phyloP scores from a whole-genome alignment of 2,113 vertebrate genomes.

The Spea multiplicata region DNA sequence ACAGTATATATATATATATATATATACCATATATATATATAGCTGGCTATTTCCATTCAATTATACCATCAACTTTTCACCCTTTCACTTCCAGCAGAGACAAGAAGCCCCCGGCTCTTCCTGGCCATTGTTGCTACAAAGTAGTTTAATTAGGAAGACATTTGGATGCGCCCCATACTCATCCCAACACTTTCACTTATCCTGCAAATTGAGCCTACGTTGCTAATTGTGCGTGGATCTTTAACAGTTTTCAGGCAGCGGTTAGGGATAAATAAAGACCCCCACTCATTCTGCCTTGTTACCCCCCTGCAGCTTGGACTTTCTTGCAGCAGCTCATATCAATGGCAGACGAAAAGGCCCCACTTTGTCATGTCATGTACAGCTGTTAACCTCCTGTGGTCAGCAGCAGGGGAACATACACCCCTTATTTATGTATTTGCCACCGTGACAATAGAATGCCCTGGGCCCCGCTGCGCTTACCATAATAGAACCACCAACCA shows the following conservation, averaged over 20 bases:
- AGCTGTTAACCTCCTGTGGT: constrained; percentile 87
- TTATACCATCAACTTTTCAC: background rate
- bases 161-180: background rate
- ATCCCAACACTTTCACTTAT: constrained; percentile 1
- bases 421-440: constrained; percentile 89
- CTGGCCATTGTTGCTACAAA: background rate
- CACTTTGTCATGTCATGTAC: constrained; percentile 96
- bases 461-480: constrained; percentile 74
- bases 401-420: constrained; percentile 81
- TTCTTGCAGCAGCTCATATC: constrained; percentile 63
- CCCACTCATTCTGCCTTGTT: background rate
- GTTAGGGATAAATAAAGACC: constrained; percentile 15
- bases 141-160: background rate
- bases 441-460: constrained; percentile 73
- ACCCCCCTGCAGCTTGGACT: constrained; percentile 24
- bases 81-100: background rate
- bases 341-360: constrained; percentile 71
- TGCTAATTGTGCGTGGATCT: constrained; percentile 6
- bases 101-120: background rate
- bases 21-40: too few species aligned
- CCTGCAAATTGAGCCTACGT: background rate
- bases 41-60: background rate
- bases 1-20: too few species aligned
- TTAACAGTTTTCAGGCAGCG: constrained; percentile 8
- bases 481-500: constrained; percentile 79